These are phyloP conservation scores for Apostichopus leukothele DNA, from an alignment of 53 echinoderm and acorn worm species.

Conservation along the genomic window DNA sequence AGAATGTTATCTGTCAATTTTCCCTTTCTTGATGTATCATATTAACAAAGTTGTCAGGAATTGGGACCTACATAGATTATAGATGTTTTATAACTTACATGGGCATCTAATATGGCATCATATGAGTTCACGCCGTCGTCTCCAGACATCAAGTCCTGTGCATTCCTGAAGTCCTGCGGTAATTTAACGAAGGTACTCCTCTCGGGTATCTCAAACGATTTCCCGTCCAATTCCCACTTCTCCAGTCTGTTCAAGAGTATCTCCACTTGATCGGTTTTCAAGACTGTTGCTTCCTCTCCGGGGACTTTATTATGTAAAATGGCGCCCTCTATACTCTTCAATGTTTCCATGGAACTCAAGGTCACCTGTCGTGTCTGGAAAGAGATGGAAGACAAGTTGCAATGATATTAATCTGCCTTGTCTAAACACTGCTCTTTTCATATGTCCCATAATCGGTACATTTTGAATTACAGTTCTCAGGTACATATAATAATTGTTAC, in stretches of 20 bases:
- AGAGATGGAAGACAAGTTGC: not conserved
- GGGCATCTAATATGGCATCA: slow-evolving; percentile 78
- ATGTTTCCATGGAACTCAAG: slow-evolving; percentile 61
- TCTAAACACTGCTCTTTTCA: too few relatives aligned
- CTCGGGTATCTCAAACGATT: slow-evolving; percentile 50
- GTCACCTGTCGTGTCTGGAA: slow-evolving; percentile 75
- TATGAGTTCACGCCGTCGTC: not conserved
- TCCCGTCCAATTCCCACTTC: slow-evolving; percentile 67
- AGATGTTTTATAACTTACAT: slow-evolving; percentile 52
- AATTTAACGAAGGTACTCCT: slow-evolving; percentile 51
- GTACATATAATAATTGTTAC: not conserved
- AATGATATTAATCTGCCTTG: too few relatives aligned
- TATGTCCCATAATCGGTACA: too few relatives aligned
- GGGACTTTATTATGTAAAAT: slow-evolving; percentile 83
- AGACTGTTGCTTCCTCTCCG: slow-evolving; percentile 64
- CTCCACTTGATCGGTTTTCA: slow-evolving; percentile 63
- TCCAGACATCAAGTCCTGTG: not conserved
- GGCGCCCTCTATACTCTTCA: slow-evolving; percentile 65
- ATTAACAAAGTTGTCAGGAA: too few relatives aligned
- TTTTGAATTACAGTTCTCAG: too few relatives aligned
- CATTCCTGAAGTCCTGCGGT: slow-evolving; percentile 47
- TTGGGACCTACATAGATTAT: too few relatives aligned
- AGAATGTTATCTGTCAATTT: too few relatives aligned
- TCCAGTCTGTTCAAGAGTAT: slow-evolving; percentile 74
- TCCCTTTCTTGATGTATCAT: too few relatives aligned